These are phyloP conservation scores for Drosophila formosana DNA, from an alignment of 2,888 invertebrate species.

Conservation along the genomic window DNA sequence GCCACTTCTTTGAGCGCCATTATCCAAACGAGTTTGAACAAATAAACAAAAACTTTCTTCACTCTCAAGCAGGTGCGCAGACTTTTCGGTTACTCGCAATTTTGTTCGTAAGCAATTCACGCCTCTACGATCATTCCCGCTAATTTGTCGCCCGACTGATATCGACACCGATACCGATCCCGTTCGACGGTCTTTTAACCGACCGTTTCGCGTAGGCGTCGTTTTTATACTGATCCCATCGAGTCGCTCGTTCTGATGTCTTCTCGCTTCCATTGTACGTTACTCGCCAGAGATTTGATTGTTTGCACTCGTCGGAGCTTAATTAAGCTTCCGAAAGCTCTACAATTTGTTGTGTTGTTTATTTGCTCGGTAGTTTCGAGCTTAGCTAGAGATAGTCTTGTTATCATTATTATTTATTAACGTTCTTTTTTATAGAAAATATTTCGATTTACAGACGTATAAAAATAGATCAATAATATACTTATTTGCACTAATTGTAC, in stretches of 20 bases:
- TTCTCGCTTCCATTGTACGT: conserved; percentile 1
- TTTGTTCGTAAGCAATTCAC: conserved; percentile 20
- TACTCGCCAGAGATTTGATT: conserved; percentile 39
- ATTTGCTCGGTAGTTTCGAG: conserved; percentile 2
- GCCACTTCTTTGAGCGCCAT: conserved; percentile 51
- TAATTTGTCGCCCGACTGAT: conserved; percentile 16
- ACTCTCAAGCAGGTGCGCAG: conserved; percentile 14
- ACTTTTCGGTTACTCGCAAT: conserved; percentile 23
- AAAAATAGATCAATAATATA: conserved; percentile 47
- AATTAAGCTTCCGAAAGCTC: conserved; percentile 61
- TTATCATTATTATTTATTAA: conserved; percentile 43
- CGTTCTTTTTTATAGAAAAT: conserved; percentile 60
- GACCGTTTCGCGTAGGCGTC: conserved; percentile 47
- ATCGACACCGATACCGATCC: conserved; percentile 49
- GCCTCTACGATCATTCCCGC: conserved; percentile 49
- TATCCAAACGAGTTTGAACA: conserved; percentile 21
- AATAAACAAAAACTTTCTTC: conserved; percentile 19
- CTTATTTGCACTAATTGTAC: conserved; percentile 31
- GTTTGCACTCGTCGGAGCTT: conserved; percentile 19
- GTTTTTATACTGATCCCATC: conserved; percentile 65
- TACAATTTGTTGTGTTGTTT: background rate
- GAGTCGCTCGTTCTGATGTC: conserved; percentile 19
- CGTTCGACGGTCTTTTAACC: conserved; percentile 60
- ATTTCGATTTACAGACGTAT: conserved; percentile 55
- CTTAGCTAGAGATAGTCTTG: conserved; percentile 18